Conservation (phyloP, 2,113 vertebrate genomes). For the Mormyrus iriodes region DNA sequence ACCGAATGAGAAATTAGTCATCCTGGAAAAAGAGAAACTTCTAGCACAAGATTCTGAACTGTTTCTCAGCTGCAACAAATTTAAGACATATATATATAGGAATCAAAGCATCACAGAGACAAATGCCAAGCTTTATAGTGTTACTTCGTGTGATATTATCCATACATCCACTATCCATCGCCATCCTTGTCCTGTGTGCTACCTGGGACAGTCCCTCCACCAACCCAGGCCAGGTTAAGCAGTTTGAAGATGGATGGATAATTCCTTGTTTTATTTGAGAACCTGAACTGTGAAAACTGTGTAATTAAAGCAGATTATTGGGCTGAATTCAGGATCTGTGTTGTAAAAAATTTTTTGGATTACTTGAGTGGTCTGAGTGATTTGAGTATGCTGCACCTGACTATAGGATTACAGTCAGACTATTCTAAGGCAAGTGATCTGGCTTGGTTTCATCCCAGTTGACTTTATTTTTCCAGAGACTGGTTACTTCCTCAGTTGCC, state of each 20-base stretch:
- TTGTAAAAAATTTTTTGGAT: neutral
- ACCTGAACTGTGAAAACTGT: neutral
- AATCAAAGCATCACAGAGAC: neutral
- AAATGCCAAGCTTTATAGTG: neutral
- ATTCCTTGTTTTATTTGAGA: neutral
- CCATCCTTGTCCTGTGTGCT: neutral
- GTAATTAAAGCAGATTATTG: neutral
- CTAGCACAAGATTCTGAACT: neutral
- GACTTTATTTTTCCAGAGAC: neutral
- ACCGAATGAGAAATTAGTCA: conserved; percentile 10
- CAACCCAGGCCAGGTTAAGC: neutral
- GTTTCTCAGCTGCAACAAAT: neutral
- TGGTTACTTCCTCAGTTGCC: neutral
- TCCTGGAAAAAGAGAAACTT: neutral
- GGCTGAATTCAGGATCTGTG: neutral
- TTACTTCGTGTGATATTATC: neutral
- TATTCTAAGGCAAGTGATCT: neutral
- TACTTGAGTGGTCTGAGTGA: too few relatives aligned
- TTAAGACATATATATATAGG: neutral
- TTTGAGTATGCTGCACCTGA: neutral
- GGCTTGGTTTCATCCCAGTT: neutral
- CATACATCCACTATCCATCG: neutral
- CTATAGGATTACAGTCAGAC: neutral
- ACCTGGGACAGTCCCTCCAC: neutral
- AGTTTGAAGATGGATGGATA: neutral